Evolutionary conservation across 2,888 invertebrate species (phyloP).

Genomic region (Eilema depressum): DNA sequence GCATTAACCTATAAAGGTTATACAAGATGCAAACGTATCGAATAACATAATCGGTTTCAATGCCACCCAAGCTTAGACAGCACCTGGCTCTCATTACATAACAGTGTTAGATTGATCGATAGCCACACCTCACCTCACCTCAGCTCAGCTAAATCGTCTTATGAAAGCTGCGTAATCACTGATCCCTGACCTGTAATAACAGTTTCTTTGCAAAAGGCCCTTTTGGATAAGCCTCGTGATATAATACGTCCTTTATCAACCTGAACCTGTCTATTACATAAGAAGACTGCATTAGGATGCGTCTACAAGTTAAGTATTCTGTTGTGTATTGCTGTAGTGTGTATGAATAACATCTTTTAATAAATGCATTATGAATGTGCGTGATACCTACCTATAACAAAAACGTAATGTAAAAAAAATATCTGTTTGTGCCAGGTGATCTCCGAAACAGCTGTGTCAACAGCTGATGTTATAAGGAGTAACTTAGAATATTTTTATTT

Average conservation of each 20-base stretch:
- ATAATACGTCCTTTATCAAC: neutral
- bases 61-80: neutral
- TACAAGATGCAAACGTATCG: neutral
- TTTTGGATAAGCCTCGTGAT: conserved; percentile 5
- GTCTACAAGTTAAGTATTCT: neutral
- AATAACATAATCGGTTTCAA: neutral
- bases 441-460: too few relatives aligned
- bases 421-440: too few relatives aligned
- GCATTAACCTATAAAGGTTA: neutral
- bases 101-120: conserved; percentile 17
- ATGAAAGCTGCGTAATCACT: conserved; percentile 19
- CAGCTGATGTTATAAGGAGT: too few relatives aligned
- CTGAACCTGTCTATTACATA: neutral
- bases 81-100: conserved; percentile 18
- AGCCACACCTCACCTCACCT: conserved; percentile 12
- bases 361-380: too few relatives aligned
- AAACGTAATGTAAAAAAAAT: too few relatives aligned
- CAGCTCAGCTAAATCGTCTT: conserved; percentile 13
- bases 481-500: too few relatives aligned
- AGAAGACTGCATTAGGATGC: neutral
- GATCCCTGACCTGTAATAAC: conserved; percentile 19
- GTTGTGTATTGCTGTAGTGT: too few relatives aligned
- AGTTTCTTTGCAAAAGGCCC: conserved; percentile 6
- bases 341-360: too few relatives aligned
- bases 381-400: too few relatives aligned